phyloP scores from a whole-genome alignment of 2,113 vertebrate genomes.

The Cyprinodon tularosa region DNA sequence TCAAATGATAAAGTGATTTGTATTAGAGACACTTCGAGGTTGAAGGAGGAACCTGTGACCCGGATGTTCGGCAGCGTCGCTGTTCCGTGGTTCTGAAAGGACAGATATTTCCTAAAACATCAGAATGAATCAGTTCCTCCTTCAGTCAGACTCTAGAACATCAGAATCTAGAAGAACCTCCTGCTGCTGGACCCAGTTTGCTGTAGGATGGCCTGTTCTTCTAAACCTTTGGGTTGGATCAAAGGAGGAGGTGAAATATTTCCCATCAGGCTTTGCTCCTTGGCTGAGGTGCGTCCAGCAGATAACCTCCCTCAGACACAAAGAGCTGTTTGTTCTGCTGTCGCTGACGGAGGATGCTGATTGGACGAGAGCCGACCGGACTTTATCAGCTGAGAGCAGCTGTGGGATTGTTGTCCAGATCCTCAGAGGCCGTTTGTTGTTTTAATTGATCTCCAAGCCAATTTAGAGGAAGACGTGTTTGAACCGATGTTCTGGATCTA shows the following conservation, averaged over 20 bases:
- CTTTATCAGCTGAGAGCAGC: slow-evolving; percentile 37
- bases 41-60: too few species aligned
- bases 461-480: too few species aligned
- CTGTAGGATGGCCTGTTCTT: not conserved
- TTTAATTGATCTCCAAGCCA: not conserved
- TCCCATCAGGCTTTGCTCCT: slow-evolving; percentile 3
- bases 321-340: not conserved
- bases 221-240: not conserved
- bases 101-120: too few species aligned
- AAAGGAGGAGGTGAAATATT: not conserved
- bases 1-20: too few species aligned
- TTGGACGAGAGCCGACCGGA: not conserved
- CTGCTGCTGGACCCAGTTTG: not conserved
- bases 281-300: not conserved
- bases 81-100: too few species aligned
- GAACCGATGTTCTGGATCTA: too few species aligned
- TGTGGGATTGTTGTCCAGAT: slow-evolving; percentile 9
- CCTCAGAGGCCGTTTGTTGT: not conserved
- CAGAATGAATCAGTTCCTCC: too few species aligned
- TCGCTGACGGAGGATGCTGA: slow-evolving; percentile 1
- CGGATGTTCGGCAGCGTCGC: too few species aligned
- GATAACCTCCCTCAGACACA: not conserved
- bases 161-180: not conserved
- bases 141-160: not conserved
- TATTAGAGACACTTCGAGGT: too few species aligned